These are phyloP conservation scores for Dryobotodes eremita DNA, from an alignment of 2,888 invertebrate species.

Conservation along the genomic window DNA sequence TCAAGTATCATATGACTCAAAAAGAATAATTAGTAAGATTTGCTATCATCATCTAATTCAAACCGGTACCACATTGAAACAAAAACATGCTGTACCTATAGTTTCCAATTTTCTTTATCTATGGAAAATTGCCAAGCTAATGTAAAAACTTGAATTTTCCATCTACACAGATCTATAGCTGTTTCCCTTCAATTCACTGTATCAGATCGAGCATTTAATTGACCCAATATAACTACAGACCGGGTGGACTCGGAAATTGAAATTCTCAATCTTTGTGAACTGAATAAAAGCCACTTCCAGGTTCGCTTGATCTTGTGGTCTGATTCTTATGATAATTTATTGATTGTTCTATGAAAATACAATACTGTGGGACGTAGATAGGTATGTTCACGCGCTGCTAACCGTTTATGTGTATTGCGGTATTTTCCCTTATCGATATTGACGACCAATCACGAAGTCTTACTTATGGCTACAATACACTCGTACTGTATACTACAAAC, in stretches of 20 bases:
- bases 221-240: conserved; percentile 35
- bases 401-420: conserved; percentile 24
- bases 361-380: conserved; percentile 6
- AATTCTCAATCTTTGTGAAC: conserved; percentile 55
- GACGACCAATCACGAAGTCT: conserved; percentile 51
- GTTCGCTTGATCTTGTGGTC: conserved; percentile 12
- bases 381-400: conserved; percentile 14
- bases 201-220: conserved; percentile 50
- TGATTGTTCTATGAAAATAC: conserved; percentile 48
- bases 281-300: conserved; percentile 52
- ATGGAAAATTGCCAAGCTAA: neutral
- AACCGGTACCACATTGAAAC: conserved; percentile 12
- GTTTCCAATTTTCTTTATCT: neutral
- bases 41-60: conserved; percentile 11
- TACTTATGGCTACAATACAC: conserved; percentile 44
- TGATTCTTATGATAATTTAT: conserved; percentile 56
- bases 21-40: neutral
- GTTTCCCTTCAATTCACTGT: conserved; percentile 22
- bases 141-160: conserved; percentile 1
- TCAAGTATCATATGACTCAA: too few relatives aligned
- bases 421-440: conserved; percentile 58
- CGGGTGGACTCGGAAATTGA: conserved; percentile 50
- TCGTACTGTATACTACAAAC: conserved; percentile 18
- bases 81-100: neutral
- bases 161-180: neutral